phyloP scores from a whole-genome alignment of 2,797 vertebrate genomes.

The Crax fasciolata region DNA sequence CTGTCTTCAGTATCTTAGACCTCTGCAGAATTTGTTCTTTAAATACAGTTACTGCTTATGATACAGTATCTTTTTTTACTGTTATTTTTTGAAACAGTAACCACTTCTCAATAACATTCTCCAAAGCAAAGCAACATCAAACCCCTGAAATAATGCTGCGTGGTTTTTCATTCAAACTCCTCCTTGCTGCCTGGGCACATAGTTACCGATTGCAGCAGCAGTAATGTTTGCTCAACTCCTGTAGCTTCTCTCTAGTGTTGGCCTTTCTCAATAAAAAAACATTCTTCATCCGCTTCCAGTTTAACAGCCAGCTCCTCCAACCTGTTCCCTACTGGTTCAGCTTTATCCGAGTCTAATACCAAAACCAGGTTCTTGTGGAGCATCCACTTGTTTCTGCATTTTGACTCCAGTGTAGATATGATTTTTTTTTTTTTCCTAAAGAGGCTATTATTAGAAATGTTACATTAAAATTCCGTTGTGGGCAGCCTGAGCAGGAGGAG shows the following conservation, averaged over 20 bases:
- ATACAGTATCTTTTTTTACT: neutral
- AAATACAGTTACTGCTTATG: neutral
- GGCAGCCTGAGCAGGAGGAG: neutral
- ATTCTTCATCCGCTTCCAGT: neutral
- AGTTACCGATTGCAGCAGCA: neutral
- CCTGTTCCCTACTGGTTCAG: neutral
- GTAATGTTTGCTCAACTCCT: neutral
- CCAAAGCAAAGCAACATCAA: neutral
- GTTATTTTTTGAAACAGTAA: neutral
- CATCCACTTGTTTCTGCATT: fast-evolving
- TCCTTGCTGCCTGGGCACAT: neutral
- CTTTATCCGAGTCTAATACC: neutral
- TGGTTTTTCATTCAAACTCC: neutral
- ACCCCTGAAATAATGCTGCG: fast-evolving
- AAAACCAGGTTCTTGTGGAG: neutral
- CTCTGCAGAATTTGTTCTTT: neutral
- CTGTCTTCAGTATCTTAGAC: neutral
- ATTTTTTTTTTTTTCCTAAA: neutral
- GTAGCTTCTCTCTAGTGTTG: neutral
- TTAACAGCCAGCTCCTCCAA: neutral
- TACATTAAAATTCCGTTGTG: neutral
- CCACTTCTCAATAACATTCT: neutral
- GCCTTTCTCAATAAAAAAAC: neutral
- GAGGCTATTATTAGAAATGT: neutral
- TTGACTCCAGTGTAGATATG: neutral